Evolutionary conservation across 2,888 invertebrate genomes (phyloP), one percentile per base, ranked within the genome.

Genomic region (Chromoteleia sp.): DNA sequence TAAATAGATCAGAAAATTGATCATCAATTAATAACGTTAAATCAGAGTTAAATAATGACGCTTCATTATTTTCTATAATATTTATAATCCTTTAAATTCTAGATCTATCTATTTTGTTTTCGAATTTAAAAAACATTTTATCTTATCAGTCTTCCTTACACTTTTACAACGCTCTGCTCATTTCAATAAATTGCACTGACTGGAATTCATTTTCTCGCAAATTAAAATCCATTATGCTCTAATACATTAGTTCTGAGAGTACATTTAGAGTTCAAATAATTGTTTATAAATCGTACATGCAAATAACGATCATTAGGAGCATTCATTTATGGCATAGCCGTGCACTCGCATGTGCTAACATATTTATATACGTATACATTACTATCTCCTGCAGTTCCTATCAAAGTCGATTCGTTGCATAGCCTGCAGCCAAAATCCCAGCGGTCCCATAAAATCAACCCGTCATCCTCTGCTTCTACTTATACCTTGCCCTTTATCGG

Each of bases 371-470:
- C 39, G 14, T 61, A 52, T 59, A 36, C 59, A 45, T 74, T 43
- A 54, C 19, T 19, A 45, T 56, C 54, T 63, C 50, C 10, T 43
- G 43, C 63, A 80, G 14, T 56, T 61, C 43, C 70, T 70, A 80
- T 80, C 74, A 75, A 67, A 80, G 70, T 80, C 70, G 65, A 78
- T 78, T 78, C 77, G 74, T 70, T 78, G 78, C 67, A 75, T 68
- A 77, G 82, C 76, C 76, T 59, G 88, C 87, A 89, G 89, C 86
- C 85, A 84, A 86, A 87, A 82, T 91, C 91, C 88, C 91, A 85
- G 76, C 89, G 87, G 91, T 87, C 87, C 88, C 89, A 90, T 91
- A 91, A 91, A 88, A 82, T 71, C 82, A 83, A 82, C 78, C 84
- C 86, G 84, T 85, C 85, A 83, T 85, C 84, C 85, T 85, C 81